Base-by-base conservation (phyloP, 2,888 invertebrate species). In the Eupithecia inturbata region DNA sequence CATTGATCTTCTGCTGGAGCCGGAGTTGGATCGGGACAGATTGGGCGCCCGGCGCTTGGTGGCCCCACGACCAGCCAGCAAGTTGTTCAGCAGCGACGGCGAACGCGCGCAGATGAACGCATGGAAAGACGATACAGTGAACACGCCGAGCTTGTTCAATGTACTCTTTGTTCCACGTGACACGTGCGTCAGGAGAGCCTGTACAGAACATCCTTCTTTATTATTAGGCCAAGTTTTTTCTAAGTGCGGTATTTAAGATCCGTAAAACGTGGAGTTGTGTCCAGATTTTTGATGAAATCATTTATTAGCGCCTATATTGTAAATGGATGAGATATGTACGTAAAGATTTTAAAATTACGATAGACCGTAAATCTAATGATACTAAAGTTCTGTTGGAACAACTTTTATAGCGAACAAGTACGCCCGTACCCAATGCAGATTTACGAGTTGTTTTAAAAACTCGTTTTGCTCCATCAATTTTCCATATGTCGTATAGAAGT, bases 51-150 rank as follows among this genome's bases (percentile, higher is more conserved):
- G 95, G 68, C 98, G 96, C 90, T 98, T 98, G 76, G 98, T 98
- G 75, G 98, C 98, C 62, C 98, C 98, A 79, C 98, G 96, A 70
- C 98, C 98, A 60, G 98, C 98, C 85, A 98, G 95, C 87, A 98
- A 95, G 93, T 98, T 98, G 95, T 98, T 98, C 81, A 98, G 96
- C 84, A 98, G 95, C 73, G 98, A 98, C 57, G 99, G 99, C 85
- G 98, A 98, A 80, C 99, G 96, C 75, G 99, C 99, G 92, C 99
- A 99, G 84, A 99, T 99, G 92, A 99, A 98, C 81, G 99, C 99
- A 93, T 99, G 99, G 95, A 99, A 98, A 81, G 99, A 99, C 74
- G 99, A 99, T 82, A 99, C 99, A 71, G 99, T 99, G 95, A 99
- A 99, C 85, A 99, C 98, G 77, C 99, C 99, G 87, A 99, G 95